Base-by-base conservation (phyloP, 1,140 invertebrate species). In the Achatina immaculata region DNA sequence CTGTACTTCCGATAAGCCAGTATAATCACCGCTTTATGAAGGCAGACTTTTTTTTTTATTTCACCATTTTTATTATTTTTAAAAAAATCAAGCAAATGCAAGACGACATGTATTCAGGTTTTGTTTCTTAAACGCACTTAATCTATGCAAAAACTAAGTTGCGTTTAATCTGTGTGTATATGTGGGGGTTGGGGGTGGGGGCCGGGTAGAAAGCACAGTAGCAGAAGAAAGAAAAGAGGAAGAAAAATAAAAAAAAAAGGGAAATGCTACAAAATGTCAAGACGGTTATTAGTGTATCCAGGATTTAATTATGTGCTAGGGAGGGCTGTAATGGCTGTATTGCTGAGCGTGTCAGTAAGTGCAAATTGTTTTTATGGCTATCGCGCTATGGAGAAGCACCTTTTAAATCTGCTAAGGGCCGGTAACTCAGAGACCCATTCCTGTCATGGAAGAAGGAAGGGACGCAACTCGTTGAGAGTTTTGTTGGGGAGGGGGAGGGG, bases 381-480 rank as follows among this genome's bases (percentile, higher is more conserved):
- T 14, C 40, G 4, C 34, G 42, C 6, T 72, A 72, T 45, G 19
- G 38, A 21, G 14, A 9, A 16, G 38, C 21, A 40, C 11, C 36
- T 1, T n/a, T 45, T 1, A 72, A 58, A 43, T 34, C 69, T 72
- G 38, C 9, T 42, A 28, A 34, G 43, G 69, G 42, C 16, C 69
- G 38, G 43, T 72, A 72, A 72, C 69, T 72, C 40, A 72, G 7
- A 45, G 69, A 40, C 24, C 69, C 69, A 42, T 72, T 72, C 4
- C 69, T 72, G 69, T 72, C 69, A 72, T 11, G 36, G 42, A 72
- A n/a, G 42, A 45, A 28, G 21, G 55, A 4, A 4, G 4, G 24
- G 55, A 24, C 55, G 11, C 3, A 11, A 58, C 4, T 14, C 24
- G 21, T 14, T n/a, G n/a, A n/a, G n/a, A n/a, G n/a, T n/a, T n/a